phyloP scores from a whole-genome alignment of 2,888 invertebrate species.

The Caenorhabditis sp. region DNA sequence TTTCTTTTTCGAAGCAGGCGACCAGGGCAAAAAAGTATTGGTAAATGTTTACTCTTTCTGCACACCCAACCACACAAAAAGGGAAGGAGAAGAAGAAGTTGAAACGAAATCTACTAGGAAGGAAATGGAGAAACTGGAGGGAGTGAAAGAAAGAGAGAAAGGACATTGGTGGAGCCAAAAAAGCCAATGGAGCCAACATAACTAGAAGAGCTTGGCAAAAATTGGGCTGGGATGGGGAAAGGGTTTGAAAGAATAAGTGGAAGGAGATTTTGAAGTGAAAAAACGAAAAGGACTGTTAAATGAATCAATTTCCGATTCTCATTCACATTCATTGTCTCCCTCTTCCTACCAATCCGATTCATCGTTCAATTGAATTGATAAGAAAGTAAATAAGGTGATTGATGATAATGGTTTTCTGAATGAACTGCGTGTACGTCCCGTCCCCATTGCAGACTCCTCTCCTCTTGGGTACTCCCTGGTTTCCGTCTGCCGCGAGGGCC shows the following conservation, averaged over 20 bases:
- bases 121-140: conserved; percentile 27
- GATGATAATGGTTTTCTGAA: conserved; percentile 55
- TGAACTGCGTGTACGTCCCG: conserved; percentile 20
- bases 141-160: conserved; percentile 10
- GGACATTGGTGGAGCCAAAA: neutral
- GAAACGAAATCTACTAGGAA: conserved; percentile 11
- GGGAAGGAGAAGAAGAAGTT: conserved; percentile 2
- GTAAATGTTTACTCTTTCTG: conserved; percentile 31
- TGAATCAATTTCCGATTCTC: neutral
- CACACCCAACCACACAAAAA: conserved; percentile 12
- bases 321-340: conserved; percentile 24
- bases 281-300: too few relatives aligned
- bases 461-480: neutral
- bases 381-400: conserved; percentile 59
- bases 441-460: neutral
- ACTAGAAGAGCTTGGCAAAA: neutral
- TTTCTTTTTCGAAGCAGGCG: conserved; percentile 25
- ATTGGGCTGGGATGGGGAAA: neutral
- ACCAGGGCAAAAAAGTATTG: conserved; percentile 14
- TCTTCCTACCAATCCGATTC: neutral
- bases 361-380: conserved; percentile 19
- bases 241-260: too few relatives aligned
- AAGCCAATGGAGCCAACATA: too few relatives aligned
- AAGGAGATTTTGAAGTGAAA: neutral
- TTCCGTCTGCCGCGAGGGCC: neutral